Evolutionary conservation across 2,113 vertebrate species (phyloP).

Genomic region (Mobula birostris): DNA sequence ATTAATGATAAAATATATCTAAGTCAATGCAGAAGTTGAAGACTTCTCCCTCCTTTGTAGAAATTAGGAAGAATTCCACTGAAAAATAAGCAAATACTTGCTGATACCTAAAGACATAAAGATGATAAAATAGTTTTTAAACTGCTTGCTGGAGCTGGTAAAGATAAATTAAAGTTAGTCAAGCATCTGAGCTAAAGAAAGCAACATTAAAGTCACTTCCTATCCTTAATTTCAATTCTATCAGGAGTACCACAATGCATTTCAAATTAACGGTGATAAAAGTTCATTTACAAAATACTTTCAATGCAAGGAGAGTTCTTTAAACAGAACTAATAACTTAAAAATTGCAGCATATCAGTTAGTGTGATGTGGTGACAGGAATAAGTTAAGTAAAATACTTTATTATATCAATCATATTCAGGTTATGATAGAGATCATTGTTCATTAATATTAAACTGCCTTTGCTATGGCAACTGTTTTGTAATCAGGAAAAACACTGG

Average conservation of each 20-base stretch:
- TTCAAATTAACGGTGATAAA: background rate
- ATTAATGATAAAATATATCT: background rate
- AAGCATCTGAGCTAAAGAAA: background rate
- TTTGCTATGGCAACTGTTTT: background rate
- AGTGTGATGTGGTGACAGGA: background rate
- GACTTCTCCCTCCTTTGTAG: background rate
- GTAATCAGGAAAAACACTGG: slow-evolving; percentile 9
- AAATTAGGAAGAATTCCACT: background rate
- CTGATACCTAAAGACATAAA: background rate
- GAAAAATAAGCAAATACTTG: background rate
- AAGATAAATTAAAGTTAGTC: background rate
- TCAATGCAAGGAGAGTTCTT: background rate
- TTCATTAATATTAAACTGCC: slow-evolving; percentile 29
- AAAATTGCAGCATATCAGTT: background rate
- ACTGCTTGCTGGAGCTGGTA: background rate
- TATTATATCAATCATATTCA: background rate
- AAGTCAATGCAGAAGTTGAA: background rate
- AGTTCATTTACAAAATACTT: background rate
- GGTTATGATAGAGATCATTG: background rate
- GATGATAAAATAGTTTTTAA: background rate
- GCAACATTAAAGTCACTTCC: background rate
- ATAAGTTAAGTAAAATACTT: background rate
- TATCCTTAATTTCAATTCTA: background rate
- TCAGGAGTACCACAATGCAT: background rate
- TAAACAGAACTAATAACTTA: background rate